Evolutionary conservation across 2,888 invertebrate genomes (phyloP), one percentile per base, ranked within the genome.

Genomic region (Drosophila pullipes): DNA sequence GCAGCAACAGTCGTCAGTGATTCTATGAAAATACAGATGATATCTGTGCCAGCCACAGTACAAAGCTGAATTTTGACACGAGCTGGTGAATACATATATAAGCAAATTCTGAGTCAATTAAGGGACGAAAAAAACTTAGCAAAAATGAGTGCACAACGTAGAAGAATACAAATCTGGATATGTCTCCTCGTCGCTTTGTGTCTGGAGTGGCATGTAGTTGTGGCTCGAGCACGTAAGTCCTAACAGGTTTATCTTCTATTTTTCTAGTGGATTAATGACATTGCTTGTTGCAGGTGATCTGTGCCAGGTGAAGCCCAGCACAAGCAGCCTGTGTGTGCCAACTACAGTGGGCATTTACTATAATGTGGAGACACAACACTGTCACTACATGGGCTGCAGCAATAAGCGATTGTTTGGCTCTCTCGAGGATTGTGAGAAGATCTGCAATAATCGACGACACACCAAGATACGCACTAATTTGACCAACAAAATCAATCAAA

Each of bases 341-440:
- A 81, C 82, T 55, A 93, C 93, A 4, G 44, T 93, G 69, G 92
- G 92, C 71, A 93, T 93, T 33, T 92, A 90, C 62, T 93, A 78
- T 30, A 92, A 93, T 69, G 81, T 68, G 58, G 93, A 93, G 74
- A 91, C 92, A 22, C 91, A 92, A 59, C 91, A 79, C 22, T 93
- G 93, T 53, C 91, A 88, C 30, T 92, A 79, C 41, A 81, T 91
- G 83, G 93, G 93, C 33, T 93, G 93, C 74, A 92, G 86, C 70
- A 87, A 83, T 22, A 91, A 86, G 78, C 91, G 88, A 57, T 78
- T 92, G 9, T 93, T 93, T 67, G 74, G 61, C 13, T 81, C 85
- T 0, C 67, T 93, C 25, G 92, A 92, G 75, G 91, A 92, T 47
- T 93, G 93, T 50, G 93, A 93, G 31, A 86, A 85, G 69, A 92